These are phyloP conservation scores for Bos indicus DNA, from an alignment of 2,113 vertebrate genomes.

Conservation along the genomic window DNA sequence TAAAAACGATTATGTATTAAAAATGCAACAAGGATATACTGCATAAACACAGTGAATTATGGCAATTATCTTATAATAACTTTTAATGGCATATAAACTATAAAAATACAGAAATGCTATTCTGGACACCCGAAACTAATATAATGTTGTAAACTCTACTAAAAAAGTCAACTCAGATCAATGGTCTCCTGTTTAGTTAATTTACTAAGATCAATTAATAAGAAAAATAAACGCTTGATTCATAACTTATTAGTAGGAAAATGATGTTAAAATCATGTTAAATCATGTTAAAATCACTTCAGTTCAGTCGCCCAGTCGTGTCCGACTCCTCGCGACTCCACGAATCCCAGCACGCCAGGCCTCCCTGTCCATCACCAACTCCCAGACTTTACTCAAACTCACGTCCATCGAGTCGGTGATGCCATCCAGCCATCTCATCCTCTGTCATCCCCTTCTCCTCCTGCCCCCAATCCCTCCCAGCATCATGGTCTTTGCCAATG, in stretches of 20 bases:
- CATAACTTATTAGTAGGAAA: background rate
- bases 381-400: no score
- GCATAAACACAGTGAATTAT: background rate
- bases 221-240: background rate
- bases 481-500: no score
- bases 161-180: background rate
- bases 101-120: background rate
- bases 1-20: background rate
- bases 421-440: no score
- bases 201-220: background rate
- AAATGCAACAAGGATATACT: background rate
- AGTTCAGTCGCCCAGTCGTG: no score
- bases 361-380: no score
- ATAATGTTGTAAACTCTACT: background rate
- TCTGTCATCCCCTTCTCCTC: no score
- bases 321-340: fast-evolving
- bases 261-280: background rate
- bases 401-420: no score
- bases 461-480: no score
- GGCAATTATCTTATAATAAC: background rate
- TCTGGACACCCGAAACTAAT: background rate
- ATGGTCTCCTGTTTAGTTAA: background rate
- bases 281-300: background rate
- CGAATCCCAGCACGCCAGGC: fast-evolving
- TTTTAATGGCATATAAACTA: background rate